phyloP scores from a whole-genome alignment of 1,140 invertebrate species.

The silkworm (Bombyx mori) region ASM3026992v2 NC_085125.1:7751001-7751500 shows the following conservation, averaged over 20 bases:
- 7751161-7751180: constrained; percentile 79
- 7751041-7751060: constrained; percentile 77
- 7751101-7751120: constrained; percentile 75
- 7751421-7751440: constrained; percentile 8
- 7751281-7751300: constrained; percentile 81
- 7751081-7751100: constrained; percentile 82
- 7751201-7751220: constrained; percentile 89
- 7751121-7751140: constrained; percentile 84
- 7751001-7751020: constrained; percentile 85
- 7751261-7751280: constrained; percentile 87
- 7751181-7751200: constrained; percentile 94
- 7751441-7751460: constrained; percentile 9
- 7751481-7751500: constrained; percentile 27
- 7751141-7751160: constrained; percentile 90
- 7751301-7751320: constrained; percentile 82
- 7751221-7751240: constrained; percentile 80
- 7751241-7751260: constrained; percentile 87
- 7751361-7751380: constrained; percentile 58
- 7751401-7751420: constrained; percentile 17
- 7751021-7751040: constrained; percentile 77
- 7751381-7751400: constrained; percentile 50
- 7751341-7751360: constrained; percentile 71
- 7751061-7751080: constrained; percentile 81
- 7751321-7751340: constrained; percentile 79
- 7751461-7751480: constrained; percentile 22